A percentile compares a stretch with the other conserved stretches of the same genome.
phyloP scores from a whole-genome alignment of 2,113 vertebrate species.

The Climacteris rufus region DNA sequence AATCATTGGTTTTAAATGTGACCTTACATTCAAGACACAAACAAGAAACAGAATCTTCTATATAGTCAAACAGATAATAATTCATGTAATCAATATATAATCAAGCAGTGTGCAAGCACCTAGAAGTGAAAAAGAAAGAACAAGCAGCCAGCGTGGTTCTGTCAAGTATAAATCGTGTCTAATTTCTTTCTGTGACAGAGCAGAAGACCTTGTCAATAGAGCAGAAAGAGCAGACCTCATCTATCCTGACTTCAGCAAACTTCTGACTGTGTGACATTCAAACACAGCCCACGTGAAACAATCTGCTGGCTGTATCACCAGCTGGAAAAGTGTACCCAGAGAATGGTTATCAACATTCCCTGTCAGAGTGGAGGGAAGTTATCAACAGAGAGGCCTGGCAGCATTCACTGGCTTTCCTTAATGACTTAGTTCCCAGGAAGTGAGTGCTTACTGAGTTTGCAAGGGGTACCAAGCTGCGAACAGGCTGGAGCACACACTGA shows the following conservation, averaged over 20 bases:
- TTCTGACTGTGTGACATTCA: conserved; percentile 45
- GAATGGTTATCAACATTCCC: background rate
- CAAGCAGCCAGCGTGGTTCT: background rate
- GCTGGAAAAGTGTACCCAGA: background rate
- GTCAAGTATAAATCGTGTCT: conserved; percentile 46
- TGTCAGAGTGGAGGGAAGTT: background rate
- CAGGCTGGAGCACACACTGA: background rate
- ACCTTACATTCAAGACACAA: background rate
- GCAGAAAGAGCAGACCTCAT: conserved; percentile 58
- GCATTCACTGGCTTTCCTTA: background rate
- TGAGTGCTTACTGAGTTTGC: background rate
- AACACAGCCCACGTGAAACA: background rate
- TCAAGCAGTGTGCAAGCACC: background rate
- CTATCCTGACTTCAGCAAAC: conserved; percentile 44
- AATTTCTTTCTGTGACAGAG: conserved; percentile 37
- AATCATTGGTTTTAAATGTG: background rate
- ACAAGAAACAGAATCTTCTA: background rate
- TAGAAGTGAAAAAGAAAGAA: conserved; percentile 1
- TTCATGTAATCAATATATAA: conserved; percentile 36
- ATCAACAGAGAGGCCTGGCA: background rate
- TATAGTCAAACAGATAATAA: background rate
- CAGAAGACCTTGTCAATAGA: conserved; percentile 50
- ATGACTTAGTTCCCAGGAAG: background rate
- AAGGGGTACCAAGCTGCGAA: background rate
- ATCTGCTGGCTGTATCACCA: background rate